Base-by-base conservation (phyloP, 2,797 vertebrate species). In the Notolabrus celidotus region DNA sequence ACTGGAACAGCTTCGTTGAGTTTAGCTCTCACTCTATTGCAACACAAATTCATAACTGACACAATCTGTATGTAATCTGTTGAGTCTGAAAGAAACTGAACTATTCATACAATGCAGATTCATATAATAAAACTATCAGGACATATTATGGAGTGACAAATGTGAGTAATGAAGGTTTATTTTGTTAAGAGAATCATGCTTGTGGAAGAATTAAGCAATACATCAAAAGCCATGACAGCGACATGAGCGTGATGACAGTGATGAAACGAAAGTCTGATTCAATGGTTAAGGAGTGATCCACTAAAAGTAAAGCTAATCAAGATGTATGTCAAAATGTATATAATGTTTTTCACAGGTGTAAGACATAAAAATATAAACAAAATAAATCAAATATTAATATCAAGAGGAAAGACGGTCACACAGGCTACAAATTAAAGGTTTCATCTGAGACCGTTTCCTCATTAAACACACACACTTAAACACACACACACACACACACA, bases 261-360 rank as follows among this genome's bases (percentile, higher is more conserved):
- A 74, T 41, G 67, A 67, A 66, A 38, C 66, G 52, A 7, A 71
- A 41, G 42, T 39, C 50, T 41, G 52, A 63, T 33, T 59, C 53
- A 63, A 83, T 61, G 82, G 79, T 66, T 63, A 59, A 79, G 20
- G 9, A 58, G 75, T 14, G 10, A 61, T 55, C 47, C 39, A 51
- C 9, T 64, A 31, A 74, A 74, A 61, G 52, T 51, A 50, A 82
- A 74, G 46, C 25, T 58, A 81, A 88, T 85, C 73, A 55, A 83
- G 29, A 31, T 31, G 29, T 31, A 31, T n/a, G n/a, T n/a, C n/a
- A n/a, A n/a, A n/a, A n/a, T n/a, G n/a, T n/a, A n/a, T n/a, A n/a
- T n/a, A n/a, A n/a, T n/a, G n/a, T n/a, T n/a, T n/a, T n/a, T n/a
- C n/a, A n/a, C n/a, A n/a, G n/a, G n/a, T n/a, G n/a, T n/a, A n/a